A percentile compares a stretch with the other conserved stretches of the same genome.
phyloP scores from a whole-genome alignment of 2,888 invertebrate species.

The Schrankia costaestrigalis region DNA sequence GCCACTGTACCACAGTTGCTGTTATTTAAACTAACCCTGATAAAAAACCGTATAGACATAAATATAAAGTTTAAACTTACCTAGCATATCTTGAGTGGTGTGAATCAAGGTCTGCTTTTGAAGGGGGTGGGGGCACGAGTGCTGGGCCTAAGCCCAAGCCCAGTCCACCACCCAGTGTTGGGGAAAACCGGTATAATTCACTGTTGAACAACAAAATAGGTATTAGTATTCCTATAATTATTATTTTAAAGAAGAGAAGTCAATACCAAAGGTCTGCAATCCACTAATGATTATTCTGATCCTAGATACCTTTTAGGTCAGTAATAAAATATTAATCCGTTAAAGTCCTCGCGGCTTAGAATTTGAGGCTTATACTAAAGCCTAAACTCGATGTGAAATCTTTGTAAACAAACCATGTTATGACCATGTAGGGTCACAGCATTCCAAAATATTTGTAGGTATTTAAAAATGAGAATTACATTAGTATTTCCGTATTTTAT shows the following conservation, averaged over 20 bases:
- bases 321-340: neutral
- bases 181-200: conserved; percentile 96
- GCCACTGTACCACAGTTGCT: no score
- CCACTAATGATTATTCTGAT: no score
- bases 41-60: neutral
- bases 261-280: no score
- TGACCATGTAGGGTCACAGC: no score
- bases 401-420: no score
- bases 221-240: conserved; percentile 7
- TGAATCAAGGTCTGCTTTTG: conserved; percentile 76
- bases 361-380: no score
- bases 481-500: no score
- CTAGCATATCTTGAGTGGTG: conserved; percentile 83
- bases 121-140: conserved; percentile 89
- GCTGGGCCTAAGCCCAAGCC: conserved; percentile 87
- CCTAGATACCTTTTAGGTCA: neutral
- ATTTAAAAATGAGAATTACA: no score
- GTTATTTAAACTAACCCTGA: no score
- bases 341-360: no score
- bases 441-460: no score
- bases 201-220: conserved; percentile 50
- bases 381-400: no score
- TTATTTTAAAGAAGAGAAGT: conserved; percentile 1
- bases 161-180: conserved; percentile 88
- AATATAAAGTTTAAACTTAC: conserved; percentile 26